Conservation (phyloP, 2,113 vertebrate species). For the Thryonomys swinderianus region DNA sequence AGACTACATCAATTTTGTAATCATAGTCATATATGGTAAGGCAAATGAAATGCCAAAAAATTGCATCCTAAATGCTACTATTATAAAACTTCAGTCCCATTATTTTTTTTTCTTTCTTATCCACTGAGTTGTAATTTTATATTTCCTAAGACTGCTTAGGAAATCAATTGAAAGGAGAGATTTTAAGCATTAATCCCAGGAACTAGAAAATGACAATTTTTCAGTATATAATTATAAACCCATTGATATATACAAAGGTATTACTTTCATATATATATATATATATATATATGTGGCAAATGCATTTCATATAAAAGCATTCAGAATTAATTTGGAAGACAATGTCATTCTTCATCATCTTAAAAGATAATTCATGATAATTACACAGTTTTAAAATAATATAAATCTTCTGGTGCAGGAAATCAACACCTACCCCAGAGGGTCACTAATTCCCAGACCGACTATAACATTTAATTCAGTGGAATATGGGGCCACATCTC, state of each 20-base stretch:
- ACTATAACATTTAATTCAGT: background rate
- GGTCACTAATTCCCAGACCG: background rate
- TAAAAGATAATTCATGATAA: background rate
- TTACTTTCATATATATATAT: background rate
- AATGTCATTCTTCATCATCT: background rate
- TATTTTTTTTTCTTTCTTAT: background rate
- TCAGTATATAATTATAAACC: background rate
- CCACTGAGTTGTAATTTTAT: background rate
- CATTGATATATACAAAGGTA: background rate
- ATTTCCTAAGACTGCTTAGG: background rate
- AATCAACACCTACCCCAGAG: background rate
- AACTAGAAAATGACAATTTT: background rate
- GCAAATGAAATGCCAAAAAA: no score
- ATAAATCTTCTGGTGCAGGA: background rate
- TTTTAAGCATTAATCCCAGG: background rate
- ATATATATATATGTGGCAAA: background rate
- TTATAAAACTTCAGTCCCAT: background rate
- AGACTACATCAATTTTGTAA: no score
- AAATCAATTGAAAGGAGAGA: background rate
- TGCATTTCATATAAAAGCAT: background rate
- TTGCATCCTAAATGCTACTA: no score
- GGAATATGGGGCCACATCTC: background rate
- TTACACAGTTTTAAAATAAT: background rate
- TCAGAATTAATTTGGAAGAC: background rate
- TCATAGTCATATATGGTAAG: no score